A percentile compares a stretch with the other conserved stretches of the same genome.
Conservation (phyloP, 1,140 invertebrate genomes). For the Ceratina japonica region DNA sequence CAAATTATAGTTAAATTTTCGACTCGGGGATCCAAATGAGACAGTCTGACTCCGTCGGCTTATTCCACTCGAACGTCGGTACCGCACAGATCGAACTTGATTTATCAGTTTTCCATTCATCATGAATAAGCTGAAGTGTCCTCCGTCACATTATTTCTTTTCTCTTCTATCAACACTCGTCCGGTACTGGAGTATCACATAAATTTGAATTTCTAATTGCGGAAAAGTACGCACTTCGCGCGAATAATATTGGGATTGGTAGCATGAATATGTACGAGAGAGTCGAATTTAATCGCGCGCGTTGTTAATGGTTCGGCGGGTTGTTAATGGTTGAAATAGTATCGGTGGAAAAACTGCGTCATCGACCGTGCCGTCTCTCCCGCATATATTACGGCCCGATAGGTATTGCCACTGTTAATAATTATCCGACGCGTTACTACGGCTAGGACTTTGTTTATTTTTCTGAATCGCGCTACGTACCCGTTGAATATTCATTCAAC, state of each 20-base stretch:
- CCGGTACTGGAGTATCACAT: not conserved
- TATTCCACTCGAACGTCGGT: too few species aligned
- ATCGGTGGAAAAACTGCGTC: not conserved
- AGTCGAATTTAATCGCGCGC: constrained; percentile 39
- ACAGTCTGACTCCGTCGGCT: too few species aligned
- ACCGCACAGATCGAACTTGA: too few species aligned
- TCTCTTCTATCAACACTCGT: not conserved
- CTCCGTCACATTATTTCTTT: not conserved
- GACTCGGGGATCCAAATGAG: too few species aligned
- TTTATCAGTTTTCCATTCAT: too few species aligned
- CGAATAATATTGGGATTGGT: constrained; percentile 19
- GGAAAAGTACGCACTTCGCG: constrained; percentile 21
- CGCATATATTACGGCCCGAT: not conserved
- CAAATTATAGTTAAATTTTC: too few species aligned
- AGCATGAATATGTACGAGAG: constrained; percentile 33
- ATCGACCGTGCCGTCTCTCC: not conserved
- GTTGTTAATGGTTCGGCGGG: not conserved
- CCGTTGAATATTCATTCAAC: constrained; percentile 12
- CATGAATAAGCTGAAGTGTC: too few species aligned
- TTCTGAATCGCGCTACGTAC: not conserved
- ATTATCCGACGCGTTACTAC: constrained; percentile 13
- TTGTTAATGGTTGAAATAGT: constrained; percentile 6
- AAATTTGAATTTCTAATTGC: constrained; percentile 43
- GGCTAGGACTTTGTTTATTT: not conserved
- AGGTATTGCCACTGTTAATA: not conserved